Conservation (phyloP, 1,140 invertebrate species). For the Eriocheir sinensis region DNA sequence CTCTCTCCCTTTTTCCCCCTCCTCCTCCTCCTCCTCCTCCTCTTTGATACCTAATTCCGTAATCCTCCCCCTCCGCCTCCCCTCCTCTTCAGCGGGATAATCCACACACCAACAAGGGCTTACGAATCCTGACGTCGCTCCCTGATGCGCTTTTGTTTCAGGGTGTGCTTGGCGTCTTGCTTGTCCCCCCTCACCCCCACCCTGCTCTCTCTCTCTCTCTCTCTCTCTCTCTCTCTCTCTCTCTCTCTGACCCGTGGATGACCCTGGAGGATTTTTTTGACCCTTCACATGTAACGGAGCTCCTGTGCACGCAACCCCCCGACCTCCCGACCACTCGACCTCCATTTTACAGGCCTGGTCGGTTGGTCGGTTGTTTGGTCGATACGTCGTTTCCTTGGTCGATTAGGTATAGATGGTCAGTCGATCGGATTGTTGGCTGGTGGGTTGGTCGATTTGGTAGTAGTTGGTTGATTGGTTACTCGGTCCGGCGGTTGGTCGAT, state of each 20-base stretch:
- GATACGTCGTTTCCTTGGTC: no score
- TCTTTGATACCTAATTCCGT: not conserved
- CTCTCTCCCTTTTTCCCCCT: no score
- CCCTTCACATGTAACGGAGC: no score
- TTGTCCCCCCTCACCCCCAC: not conserved
- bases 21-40: no score
- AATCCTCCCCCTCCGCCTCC: not conserved
- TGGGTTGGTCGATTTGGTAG: not conserved
- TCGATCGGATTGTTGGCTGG: no score
- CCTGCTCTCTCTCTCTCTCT: slow-evolving; percentile 38
- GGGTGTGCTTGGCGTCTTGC: no score
- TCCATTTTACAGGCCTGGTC: no score
- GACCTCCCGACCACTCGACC: no score
- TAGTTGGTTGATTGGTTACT: no score
- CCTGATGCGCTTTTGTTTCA: not conserved
- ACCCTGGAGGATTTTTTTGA: not conserved
- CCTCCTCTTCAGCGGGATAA: not conserved
- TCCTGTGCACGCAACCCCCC: no score
- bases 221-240: slow-evolving; percentile 36
- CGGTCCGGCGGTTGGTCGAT: not conserved
- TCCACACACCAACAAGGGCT: not conserved
- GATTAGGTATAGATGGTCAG: no score
- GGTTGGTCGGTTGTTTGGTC: no score
- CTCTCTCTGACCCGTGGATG: not conserved
- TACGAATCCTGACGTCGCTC: not conserved